Base-by-base conservation (phyloP, 2,113 vertebrate species). In the Syngnathus typhle region DNA sequence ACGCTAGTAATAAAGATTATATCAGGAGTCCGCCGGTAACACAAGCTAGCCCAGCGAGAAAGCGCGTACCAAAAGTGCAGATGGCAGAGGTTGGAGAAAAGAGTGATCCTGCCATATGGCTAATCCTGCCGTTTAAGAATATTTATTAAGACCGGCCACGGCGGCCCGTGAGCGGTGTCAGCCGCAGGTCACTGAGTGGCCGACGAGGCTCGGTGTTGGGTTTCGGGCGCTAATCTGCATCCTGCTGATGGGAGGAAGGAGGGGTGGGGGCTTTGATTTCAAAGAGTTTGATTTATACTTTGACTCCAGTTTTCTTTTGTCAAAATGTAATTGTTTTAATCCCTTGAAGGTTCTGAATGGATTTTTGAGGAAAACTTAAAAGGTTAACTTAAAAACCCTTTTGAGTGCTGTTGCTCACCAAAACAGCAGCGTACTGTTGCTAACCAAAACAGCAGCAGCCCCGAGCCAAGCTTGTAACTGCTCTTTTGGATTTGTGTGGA, bases 1-100 rank as follows among this genome's bases (percentile, higher is more conserved):
- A 74, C 79, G 32, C 38, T 68, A 79, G 84, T 79, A 80, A 85
- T 84, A 82, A 87, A 87, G 86, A 88, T 88, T 77, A 75, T 85
- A 87, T 85, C 84, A 81, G 74, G 77, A 85, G 73, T 86, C 72
- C 76, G 81, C 83, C 58, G 83, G 85, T 87, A 87, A 88, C 79
- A 81, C 72, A 70, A 85, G 67, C 74, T 68, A 78, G 68, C 71
- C 67, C 7, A 51, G 54, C 15, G 64, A 64, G 76, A 61, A 54
- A 4, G 54, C 58, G 10, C 59, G 0, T 46, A 66, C 51, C 19
- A 76, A 82, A 76, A 65, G 74, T 83, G 61, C 72, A 81, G 80
- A 87, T 75, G 80, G 83, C 68, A 82, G 78, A 76, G 72, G 75
- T 74, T 75, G 72, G 68, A 67, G 63, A 76, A 83, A 82, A 77